phyloP scores from a whole-genome alignment of 2,797 vertebrate genomes.

The Halcyon smyrnensis region DNA sequence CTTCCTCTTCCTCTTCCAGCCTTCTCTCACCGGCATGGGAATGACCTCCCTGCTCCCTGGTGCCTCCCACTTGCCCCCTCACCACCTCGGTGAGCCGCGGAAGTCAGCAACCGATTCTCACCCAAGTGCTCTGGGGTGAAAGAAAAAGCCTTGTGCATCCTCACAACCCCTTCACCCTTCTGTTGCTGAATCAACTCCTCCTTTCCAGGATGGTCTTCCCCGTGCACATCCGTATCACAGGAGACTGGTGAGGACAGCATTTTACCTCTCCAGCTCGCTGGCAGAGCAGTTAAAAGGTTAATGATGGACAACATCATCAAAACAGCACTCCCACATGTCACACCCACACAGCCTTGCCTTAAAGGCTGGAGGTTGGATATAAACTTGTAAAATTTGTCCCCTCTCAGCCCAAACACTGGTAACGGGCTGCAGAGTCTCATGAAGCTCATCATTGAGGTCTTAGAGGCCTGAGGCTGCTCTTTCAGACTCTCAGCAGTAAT shows the following conservation, averaged over 20 bases:
- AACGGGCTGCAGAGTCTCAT: neutral
- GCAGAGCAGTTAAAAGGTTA: neutral
- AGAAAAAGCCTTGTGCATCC: neutral
- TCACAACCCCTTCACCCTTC: neutral
- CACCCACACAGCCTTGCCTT: neutral
- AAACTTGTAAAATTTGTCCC: neutral
- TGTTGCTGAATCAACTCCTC: neutral
- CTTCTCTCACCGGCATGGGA: accelerated
- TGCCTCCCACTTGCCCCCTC: neutral
- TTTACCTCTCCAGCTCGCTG: neutral
- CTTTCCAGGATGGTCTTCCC: neutral
- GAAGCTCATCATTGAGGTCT: neutral
- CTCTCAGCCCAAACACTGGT: neutral
- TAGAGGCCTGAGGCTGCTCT: neutral
- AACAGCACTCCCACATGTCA: accelerated
- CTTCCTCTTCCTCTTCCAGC: neutral
- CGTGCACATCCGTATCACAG: accelerated
- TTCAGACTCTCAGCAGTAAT: neutral
- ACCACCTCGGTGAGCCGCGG: neutral
- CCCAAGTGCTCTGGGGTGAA: neutral
- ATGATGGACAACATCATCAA: neutral
- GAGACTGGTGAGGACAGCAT: accelerated
- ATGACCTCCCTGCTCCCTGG: neutral
- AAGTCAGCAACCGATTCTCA: neutral
- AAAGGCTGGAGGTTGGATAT: neutral